Base-by-base conservation (phyloP, 2,797 vertebrate species). In the Neosilurus hyrtlii region DNA sequence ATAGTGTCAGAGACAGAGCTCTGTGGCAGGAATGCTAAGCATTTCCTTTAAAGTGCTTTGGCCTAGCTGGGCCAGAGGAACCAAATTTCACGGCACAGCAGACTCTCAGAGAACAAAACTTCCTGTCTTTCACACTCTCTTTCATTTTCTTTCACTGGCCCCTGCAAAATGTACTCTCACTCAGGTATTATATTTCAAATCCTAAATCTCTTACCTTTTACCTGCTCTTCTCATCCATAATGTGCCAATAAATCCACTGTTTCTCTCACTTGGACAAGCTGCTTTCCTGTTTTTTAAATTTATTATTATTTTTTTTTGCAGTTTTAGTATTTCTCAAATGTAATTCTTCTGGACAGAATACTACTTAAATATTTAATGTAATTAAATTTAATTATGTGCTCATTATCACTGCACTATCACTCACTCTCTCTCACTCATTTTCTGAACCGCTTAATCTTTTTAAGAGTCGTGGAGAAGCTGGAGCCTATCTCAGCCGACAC, bases 1-100 rank as follows among this genome's bases (percentile, higher is more conserved):
- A 95, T 89, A 91, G 90, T 91, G 89, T 93, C 92, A 93, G 94
- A 94, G 93, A 93, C 92, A 94, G 66, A 92, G 91, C 91, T 90
- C 91, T 91, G 91, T 89, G 88, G 91, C 86, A 90, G 95, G 94
- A 96, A 96, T 95, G 92, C 91, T 81, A 94, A 93, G 94, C 92
- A 96, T 95, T 96, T 96, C 95, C 95, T 95, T 90, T 86, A 90
- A 89, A 91, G 93, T 93, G 92, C 91, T 93, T 88, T 88, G 92
- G 88, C 83, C 77, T 82, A 83, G 84, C 81, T 82, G 85, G 84
- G 81, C 81, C 73, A 84, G 81, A 86, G 84, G 79, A 88, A 84
- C 86, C 75, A 80, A 84, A 86, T 78, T 84, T 85, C 80, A 70
- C 74, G 67, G 80, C 80, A 74, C 83, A 86, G 74, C 83, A 83